Evolutionary conservation across 2,797 vertebrate genomes (phyloP).

Genomic region (Pseudochromis fuscus): DNA sequence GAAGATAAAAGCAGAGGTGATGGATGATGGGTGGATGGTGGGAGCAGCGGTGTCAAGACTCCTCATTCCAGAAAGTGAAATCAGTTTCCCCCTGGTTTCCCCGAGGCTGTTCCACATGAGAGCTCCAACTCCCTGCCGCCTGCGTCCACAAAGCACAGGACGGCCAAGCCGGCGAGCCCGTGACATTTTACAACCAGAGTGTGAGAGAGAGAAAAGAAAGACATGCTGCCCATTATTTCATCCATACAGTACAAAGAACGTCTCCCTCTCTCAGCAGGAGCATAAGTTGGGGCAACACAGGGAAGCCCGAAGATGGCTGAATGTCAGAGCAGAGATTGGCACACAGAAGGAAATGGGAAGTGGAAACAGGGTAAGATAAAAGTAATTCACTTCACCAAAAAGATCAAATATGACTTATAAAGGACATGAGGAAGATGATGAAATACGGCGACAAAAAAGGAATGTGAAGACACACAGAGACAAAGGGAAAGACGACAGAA

Average conservation of each 20-base stretch:
- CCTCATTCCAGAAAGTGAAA: conserved; percentile 71
- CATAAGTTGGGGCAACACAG: conserved; percentile 18
- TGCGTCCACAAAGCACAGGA: conserved; percentile 46
- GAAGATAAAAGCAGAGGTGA: conserved; percentile 62
- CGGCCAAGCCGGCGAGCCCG: conserved; percentile 19
- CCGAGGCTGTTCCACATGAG: conserved; percentile 72
- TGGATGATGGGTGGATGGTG: conserved; percentile 53
- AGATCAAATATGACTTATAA: conserved; percentile 72
- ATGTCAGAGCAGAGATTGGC: conserved; percentile 40
- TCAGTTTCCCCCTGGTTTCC: conserved; percentile 62
- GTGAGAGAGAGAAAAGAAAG: conserved; percentile 26
- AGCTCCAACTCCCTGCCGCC: conserved; percentile 41
- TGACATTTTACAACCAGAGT: conserved; percentile 60
- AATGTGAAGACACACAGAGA: conserved; percentile 47
- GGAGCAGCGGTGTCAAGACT: conserved; percentile 62
- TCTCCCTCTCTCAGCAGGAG: conserved; percentile 28
- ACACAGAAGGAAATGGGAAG: conserved; percentile 36
- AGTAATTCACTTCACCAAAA: conserved; percentile 53
- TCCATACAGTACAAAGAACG: conserved; percentile 38
- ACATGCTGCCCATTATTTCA: conserved; percentile 51
- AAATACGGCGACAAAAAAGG: conserved; percentile 35
- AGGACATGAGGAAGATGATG: conserved; percentile 66
- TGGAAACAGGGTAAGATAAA: conserved; percentile 59
- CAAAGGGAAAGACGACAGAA: conserved; percentile 52
- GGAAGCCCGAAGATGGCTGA: conserved; percentile 30